Conservation (phyloP, 2,888 invertebrate species). For the Dryobotodes eremita region DNA sequence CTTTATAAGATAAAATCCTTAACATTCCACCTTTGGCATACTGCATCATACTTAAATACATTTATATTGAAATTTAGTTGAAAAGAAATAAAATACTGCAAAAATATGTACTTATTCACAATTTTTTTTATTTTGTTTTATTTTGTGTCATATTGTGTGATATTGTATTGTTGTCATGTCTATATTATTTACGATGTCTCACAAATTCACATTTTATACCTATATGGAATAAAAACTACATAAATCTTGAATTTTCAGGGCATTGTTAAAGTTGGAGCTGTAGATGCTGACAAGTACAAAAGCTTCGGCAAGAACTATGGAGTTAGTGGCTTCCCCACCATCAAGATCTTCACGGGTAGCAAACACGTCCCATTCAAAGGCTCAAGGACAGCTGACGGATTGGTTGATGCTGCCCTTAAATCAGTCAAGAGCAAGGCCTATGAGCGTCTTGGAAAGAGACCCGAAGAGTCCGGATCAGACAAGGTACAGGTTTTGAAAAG, state of each 20-base stretch:
- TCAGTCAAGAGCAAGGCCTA: slow-evolving; percentile 94
- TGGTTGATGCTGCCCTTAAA: slow-evolving; percentile 96
- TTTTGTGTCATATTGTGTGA: too few species aligned
- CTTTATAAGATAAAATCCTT: neutral
- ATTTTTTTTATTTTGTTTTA: too few species aligned
- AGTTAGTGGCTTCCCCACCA: slow-evolving; percentile 98
- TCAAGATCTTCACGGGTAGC: slow-evolving; percentile 97
- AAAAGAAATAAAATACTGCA: neutral
- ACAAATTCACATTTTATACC: neutral
- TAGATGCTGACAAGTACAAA: slow-evolving; percentile 97
- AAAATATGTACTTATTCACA: neutral
- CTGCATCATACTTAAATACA: slow-evolving; percentile 2
- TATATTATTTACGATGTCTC: neutral
- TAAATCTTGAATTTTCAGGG: slow-evolving; percentile 91
- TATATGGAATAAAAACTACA: neutral
- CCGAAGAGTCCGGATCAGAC: slow-evolving; percentile 77
- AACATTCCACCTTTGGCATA: neutral
- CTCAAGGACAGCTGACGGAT: slow-evolving; percentile 95
- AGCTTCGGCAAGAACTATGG: slow-evolving; percentile 95
- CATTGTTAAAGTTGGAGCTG: slow-evolving; percentile 97
- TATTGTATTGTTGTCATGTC: too few species aligned
- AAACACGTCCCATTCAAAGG: slow-evolving; percentile 97
- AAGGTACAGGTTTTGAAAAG: slow-evolving; percentile 79
- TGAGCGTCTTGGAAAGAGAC: slow-evolving; percentile 92
- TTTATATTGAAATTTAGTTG: neutral